Evolutionary conservation across 2,797 vertebrate species (phyloP).

Genomic region (Cirrhinus molitorella): DNA sequence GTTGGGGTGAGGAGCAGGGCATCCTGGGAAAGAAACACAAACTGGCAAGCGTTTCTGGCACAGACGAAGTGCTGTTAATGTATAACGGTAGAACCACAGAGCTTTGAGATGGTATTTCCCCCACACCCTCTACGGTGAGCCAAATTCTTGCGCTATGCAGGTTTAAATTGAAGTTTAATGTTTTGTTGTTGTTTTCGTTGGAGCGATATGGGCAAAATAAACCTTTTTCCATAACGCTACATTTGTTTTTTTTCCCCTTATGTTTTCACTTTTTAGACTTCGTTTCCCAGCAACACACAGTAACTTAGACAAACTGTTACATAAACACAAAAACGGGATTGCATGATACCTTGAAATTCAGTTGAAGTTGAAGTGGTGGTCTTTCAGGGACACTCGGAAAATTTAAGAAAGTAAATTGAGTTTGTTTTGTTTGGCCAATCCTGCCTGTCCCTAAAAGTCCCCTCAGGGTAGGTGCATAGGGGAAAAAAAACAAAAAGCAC

Average conservation of each 20-base stretch:
- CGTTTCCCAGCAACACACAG: conserved; percentile 23
- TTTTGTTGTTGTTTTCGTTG: conserved; percentile 19
- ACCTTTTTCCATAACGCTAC: conserved; percentile 23
- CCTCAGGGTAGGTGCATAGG: conserved; percentile 20
- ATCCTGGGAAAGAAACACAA: conserved; percentile 51
- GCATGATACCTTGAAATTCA: neutral
- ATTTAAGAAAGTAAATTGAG: neutral
- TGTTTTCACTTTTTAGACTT: conserved; percentile 34
- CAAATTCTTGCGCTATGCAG: conserved; percentile 14
- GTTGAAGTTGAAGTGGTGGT: neutral
- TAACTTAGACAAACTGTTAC: conserved; percentile 19
- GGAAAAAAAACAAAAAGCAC: conserved; percentile 27
- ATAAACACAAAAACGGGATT: neutral
- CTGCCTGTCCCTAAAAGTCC: conserved; percentile 27
- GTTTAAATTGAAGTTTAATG: conserved; percentile 27
- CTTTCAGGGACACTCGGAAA: neutral
- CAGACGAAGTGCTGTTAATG: conserved; percentile 29
- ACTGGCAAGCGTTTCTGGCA: conserved; percentile 41
- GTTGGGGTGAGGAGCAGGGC: conserved; percentile 50
- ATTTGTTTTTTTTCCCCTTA: conserved; percentile 23
- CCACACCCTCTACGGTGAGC: conserved; percentile 5
- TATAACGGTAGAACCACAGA: conserved; percentile 38
- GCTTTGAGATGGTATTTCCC: conserved; percentile 33
- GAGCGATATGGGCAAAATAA: conserved; percentile 23
- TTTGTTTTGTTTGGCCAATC: conserved; percentile 23